Evolutionary conservation across 2,888 invertebrate genomes (phyloP), one percentile per base, ranked within the genome.

Genomic region (Drosophila limbata): DNA sequence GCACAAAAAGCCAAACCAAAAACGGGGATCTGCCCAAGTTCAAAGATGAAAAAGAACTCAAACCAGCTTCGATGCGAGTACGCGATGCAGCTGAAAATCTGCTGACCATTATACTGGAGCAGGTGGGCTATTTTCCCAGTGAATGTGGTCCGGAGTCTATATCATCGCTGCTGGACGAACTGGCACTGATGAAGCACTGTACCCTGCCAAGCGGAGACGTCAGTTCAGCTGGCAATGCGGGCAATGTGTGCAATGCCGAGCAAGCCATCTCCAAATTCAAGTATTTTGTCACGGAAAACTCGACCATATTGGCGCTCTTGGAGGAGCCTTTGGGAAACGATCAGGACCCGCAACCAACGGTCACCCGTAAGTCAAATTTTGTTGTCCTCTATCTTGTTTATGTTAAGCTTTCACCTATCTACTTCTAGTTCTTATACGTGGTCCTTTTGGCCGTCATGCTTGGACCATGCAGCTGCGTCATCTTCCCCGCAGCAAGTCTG

Each of bases 21-120:
- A 96, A 96, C 0, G 97, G 97, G 8, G 98, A 98, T 89, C 95
- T 96, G 11, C 95, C 97, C 0, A 97, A 97, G 92, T 96, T 97
- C 95, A 99, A 99, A 91, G 98, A 98, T 80, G 98, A 98, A 80
- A 99, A 99, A 91, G 97, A 98, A 92, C 92, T 98, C 69, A 99
- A 98, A 91, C 99, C 99, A 0, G 99, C 98, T 0, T 99, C 99
- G 0, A 97, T 98, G 96, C 94, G 99, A 79, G 99, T 99, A 0
- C 95, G 98, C 67, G 99, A 99, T 93, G 98, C 99, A 0, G 99
- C 99, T 0, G 99, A 99, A 92, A 97, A 97, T 74, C 93, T 99
- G 40, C 94, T 99, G 6, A 97, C 98, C 79, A 95, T 96, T 68
- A 97, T 99, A 79, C 94, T 98, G 68, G 98, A 98, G 92, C 97